These are phyloP conservation scores for Scolopax rusticola DNA, from an alignment of 2,797 vertebrate species.

Conservation along the genomic window DNA sequence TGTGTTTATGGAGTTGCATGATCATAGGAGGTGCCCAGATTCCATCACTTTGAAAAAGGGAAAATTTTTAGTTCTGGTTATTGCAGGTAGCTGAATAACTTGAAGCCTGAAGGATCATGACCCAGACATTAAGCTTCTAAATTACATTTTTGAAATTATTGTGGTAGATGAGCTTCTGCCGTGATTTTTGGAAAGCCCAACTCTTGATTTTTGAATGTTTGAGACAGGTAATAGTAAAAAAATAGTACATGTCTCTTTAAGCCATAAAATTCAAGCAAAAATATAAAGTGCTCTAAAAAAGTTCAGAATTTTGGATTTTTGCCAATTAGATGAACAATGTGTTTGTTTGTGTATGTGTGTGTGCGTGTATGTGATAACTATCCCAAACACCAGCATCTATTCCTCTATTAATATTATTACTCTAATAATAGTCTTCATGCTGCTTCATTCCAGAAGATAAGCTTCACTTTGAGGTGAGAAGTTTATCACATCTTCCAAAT, in stretches of 20 bases:
- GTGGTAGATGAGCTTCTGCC: not conserved
- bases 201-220: not conserved
- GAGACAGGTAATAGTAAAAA: not conserved
- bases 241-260: not conserved
- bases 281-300: not conserved
- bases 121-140: not conserved
- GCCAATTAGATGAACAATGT: not conserved
- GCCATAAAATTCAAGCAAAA: not conserved
- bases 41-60: not conserved
- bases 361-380: not conserved
- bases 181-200: not conserved
- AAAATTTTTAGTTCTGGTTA: not conserved
- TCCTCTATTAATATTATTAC: not conserved
- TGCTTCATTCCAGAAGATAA: not conserved
- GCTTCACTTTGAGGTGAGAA: not conserved
- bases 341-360: not conserved
- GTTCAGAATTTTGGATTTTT: not conserved
- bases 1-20: not conserved
- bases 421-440: not conserved
- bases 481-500: not conserved
- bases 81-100: not conserved
- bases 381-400: not conserved
- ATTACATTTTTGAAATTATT: not conserved
- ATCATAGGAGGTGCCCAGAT: not conserved
- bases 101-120: not conserved